Evolutionary conservation across 2,797 vertebrate genomes (phyloP).

Genomic region (Mormyrus hasselquistii): DNA sequence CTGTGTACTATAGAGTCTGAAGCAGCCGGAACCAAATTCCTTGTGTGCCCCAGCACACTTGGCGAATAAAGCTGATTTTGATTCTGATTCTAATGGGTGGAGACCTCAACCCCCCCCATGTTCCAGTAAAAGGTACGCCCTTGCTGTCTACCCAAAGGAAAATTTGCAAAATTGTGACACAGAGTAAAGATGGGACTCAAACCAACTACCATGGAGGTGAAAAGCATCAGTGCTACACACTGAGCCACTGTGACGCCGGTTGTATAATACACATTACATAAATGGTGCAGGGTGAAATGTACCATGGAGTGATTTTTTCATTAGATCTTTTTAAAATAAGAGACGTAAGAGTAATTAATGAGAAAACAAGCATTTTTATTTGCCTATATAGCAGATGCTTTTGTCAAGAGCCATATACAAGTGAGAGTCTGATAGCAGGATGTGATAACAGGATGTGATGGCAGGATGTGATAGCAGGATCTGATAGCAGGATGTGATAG

Average conservation of each 20-base stretch:
- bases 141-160: not conserved
- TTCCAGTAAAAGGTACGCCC: too few relatives aligned
- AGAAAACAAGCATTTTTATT: not conserved
- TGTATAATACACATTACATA: not conserved
- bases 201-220: not conserved
- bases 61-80: too few relatives aligned
- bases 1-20: too few relatives aligned
- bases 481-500: not conserved
- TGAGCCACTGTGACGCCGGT: not conserved
- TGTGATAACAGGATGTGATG: too few relatives aligned
- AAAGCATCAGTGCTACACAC: not conserved
- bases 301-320: not conserved
- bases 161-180: not conserved
- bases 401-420: not conserved
- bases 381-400: not conserved
- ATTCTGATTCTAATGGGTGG: too few relatives aligned
- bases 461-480: too few relatives aligned
- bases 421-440: not conserved
- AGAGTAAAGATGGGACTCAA: not conserved
- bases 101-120: too few relatives aligned
- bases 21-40: too few relatives aligned
- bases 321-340: not conserved
- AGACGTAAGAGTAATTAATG: not conserved
- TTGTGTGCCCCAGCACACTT: too few relatives aligned
- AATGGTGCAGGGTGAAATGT: not conserved